A percentile compares a stretch with the other conserved stretches of the same genome.
phyloP scores from a whole-genome alignment of 2,888 invertebrate genomes.

The Ephialtes manifestator region DNA sequence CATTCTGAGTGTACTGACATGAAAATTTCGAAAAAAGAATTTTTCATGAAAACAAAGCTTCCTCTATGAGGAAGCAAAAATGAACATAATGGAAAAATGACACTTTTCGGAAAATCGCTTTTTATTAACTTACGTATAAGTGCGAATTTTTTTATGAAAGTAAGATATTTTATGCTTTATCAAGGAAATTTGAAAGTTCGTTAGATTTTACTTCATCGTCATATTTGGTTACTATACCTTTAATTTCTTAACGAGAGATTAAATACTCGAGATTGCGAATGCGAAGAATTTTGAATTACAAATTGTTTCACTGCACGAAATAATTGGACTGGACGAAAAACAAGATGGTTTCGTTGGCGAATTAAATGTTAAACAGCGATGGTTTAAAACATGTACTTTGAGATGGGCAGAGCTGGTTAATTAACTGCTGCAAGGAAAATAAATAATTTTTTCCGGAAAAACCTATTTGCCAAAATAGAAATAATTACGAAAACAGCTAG shows the following conservation, averaged over 20 bases:
- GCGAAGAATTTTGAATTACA: slow-evolving; percentile 18
- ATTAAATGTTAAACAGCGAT: slow-evolving; percentile 8
- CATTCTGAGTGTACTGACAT: too few relatives aligned
- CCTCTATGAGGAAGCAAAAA: too few relatives aligned
- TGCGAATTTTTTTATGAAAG: too few relatives aligned
- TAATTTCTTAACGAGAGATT: slow-evolving; percentile 44
- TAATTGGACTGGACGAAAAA: neutral
- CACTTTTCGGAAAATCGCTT: too few relatives aligned
- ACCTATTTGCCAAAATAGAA: neutral
- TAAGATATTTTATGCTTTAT: too few relatives aligned
- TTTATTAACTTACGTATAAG: too few relatives aligned
- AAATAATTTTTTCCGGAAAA: too few relatives aligned
- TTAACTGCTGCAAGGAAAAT: neutral
- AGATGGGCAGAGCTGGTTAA: neutral
- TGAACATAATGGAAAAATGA: too few relatives aligned
- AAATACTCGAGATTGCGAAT: slow-evolving; percentile 39
- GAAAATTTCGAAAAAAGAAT: too few relatives aligned
- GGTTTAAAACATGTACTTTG: neutral
- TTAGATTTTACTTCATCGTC: slow-evolving; percentile 42
- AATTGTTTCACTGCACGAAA: slow-evolving; percentile 7
- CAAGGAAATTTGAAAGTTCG: too few relatives aligned
- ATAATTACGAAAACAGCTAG: neutral
- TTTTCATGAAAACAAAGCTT: too few relatives aligned
- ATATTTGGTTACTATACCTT: slow-evolving; percentile 24
- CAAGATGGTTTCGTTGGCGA: neutral